Evolutionary conservation across 2,888 invertebrate genomes (phyloP), one percentile per base, ranked within the genome.

Genomic region (Toxonevra muliebris): DNA sequence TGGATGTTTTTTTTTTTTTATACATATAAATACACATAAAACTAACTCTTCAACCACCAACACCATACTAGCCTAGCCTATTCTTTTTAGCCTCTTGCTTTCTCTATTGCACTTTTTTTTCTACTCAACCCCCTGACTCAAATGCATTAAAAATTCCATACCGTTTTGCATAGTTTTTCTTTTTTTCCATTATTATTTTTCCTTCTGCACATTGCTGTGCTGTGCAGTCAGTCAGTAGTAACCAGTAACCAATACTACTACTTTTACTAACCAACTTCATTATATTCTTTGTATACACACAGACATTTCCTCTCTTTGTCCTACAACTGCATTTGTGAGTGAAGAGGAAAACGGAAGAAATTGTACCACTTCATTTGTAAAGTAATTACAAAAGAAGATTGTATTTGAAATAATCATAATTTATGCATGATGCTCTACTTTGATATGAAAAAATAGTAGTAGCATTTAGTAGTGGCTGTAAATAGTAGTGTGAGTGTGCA

Each of bases 331-430:
- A 15, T 48, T 48, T 48, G 48, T n/a, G 48, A 11, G 48, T 13
- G 15, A 15, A 45, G 48, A 48, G 7, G 2, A 30, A 30, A 30
- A 30, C 2, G 30, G 30, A 7, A 30, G 30, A 48, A 48, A 5
- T 48, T 76, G 76, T 80, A 78, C 75, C 76, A 77, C 80, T 76
- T 79, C 78, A 81, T 80, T 80, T 77, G 75, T 71, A 71, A 73
- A 72, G 73, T 76, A 79, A 77, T 76, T 76, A 76, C 73, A 72
- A 70, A 70, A 67, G 41, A 63, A 12, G 17, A 15, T 48, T 55
- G 20, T 13, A 15, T 42, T 55, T 61, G 20, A 68, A 71, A 68
- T 71, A 71, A 68, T 71, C 68, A 73, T 69, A 66, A 65, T 67
- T 71, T 68, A 69, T 71, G 63, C 68, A 71, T 68, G 42, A 62